Percentiles rank a stretch among this genome's conserved stretches.
phyloP scores from a whole-genome alignment of 2,113 vertebrate genomes.

The Percopsis transmontana region DNA sequence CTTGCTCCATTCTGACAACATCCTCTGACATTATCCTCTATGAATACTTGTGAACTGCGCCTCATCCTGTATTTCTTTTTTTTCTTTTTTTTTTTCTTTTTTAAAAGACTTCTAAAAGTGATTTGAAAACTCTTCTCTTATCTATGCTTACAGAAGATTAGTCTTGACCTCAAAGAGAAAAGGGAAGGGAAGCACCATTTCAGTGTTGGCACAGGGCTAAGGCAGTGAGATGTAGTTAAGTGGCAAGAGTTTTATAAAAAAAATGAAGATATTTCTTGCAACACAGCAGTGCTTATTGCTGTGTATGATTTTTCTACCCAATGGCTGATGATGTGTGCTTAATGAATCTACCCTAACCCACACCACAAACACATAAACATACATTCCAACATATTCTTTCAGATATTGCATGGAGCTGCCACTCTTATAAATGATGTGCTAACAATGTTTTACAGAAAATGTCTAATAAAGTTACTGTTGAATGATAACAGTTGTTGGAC shows the following conservation, averaged over 20 bases:
- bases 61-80: too few relatives aligned
- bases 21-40: neutral
- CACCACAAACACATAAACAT: slow-evolving; percentile 25
- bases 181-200: slow-evolving; percentile 32
- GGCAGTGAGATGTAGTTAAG: slow-evolving; percentile 7
- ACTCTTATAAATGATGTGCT: slow-evolving; percentile 30
- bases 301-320: slow-evolving; percentile 21
- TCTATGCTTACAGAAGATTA: neutral
- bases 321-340: slow-evolving; percentile 13
- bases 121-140: neutral
- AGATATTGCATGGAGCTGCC: slow-evolving; percentile 35
- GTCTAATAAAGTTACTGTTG: slow-evolving; percentile 63
- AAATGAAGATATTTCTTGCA: neutral
- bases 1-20: slow-evolving; percentile 11
- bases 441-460: slow-evolving; percentile 51
- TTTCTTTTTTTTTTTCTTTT: neutral
- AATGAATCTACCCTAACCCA: slow-evolving; percentile 5
- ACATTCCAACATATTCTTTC: slow-evolving; percentile 58
- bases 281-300: neutral
- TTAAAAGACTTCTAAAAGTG: neutral
- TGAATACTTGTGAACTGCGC: slow-evolving; percentile 7
- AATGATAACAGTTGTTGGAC: slow-evolving; percentile 1
- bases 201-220: slow-evolving; percentile 20
- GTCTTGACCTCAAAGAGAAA: slow-evolving; percentile 4
- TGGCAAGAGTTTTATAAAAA: slow-evolving; percentile 18